Evolutionary conservation across 2,888 invertebrate genomes (phyloP), one percentile per base, ranked within the genome.

Genomic region (Synergus gifuensis): DNA sequence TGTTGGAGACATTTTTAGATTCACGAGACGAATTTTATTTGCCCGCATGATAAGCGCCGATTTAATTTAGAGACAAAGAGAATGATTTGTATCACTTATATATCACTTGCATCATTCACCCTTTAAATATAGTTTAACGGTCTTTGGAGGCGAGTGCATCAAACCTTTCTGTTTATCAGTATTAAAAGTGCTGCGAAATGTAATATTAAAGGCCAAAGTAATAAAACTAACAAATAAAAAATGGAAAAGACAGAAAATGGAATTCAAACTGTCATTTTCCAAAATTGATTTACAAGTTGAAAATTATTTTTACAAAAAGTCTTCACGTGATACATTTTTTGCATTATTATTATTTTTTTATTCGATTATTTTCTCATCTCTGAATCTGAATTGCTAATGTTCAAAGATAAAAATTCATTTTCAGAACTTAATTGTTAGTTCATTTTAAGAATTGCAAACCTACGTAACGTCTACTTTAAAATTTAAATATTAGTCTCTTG

Each of bases 141-240:
- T 28, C 46, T 67, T 67, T 46, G 46, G 22, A 67, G 42, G 11
- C 62, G 62, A 14, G 22, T 62, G 62, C 62, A 14, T 62, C 62
- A 28, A 62, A 5, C 28, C 12, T 62, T 62, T 62, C 14, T 62
- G 62, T 28, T 62, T 62, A 62, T 62, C 62, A 28, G 28, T 60
- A 12, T 22, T 60, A 12, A 60, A 12, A 60, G 60, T 62, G 62
- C 62, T 62, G 62, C 62, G 28, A 28, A 62, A 62, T 62, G 14
- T 62, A 62, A 28, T 22, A 69, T 49, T 69, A 69, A 69, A 69
- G 49, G n/a, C 36, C 49, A 69, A 14, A 67, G 46, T 46, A 67
- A 22, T 67, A 46, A 63, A 22, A 67, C 22, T 67, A 44, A 44
- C 14, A 67, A 44, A 22, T 67, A 46, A 67, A 14, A 14, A 67